Evolutionary conservation across 2,797 vertebrate species (phyloP), one percentile per base, ranked within the genome.

Genomic region (Semotilus atromaculatus): DNA sequence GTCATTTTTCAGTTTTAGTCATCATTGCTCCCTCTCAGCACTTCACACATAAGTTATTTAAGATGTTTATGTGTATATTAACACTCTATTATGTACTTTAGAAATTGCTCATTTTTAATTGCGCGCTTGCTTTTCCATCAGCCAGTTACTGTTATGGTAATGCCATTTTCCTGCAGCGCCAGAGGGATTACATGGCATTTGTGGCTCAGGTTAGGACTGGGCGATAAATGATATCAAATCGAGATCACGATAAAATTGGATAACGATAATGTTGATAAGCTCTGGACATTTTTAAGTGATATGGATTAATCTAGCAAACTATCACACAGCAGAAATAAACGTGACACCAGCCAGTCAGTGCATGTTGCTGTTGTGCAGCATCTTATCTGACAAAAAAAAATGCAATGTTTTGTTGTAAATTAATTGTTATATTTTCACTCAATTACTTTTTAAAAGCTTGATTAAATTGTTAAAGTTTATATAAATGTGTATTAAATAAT

Each of bases 1-100:
- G 81, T 48, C 29, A 74, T 73, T 64, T 72, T 73, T 74, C 43
- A 82, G 71, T 74, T 73, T 73, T 36, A 73, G 70, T 62, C 43
- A 64, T 82, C 13, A 13, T 11, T 36, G 45, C 78, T 80, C 74
- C 23, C 45, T 68, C 48, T 55, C 58, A 8, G 31, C 40, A 73
- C 70, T 82, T 73, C 29, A 64, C 70, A 72, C 26, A 58, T 29
- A 21, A 58, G 36, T 71, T 58, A 36, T 38, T 67, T 43, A 29
- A 62, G 9, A 43, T 43, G n/a, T 43, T 29, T 43, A 43, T 81
- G 31, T 36, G 67, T 81, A 3, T 34, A 48, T 60, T 34, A 45
- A 82, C 51, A 34, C 53, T 29, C 21, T 58, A 10, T 60, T 36
- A 60, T 21, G 13, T 34, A 36, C 40, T 74, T 62, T 73, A 73